Base-by-base conservation (phyloP, 2,797 vertebrate species). In the Rhinella marina region DNA sequence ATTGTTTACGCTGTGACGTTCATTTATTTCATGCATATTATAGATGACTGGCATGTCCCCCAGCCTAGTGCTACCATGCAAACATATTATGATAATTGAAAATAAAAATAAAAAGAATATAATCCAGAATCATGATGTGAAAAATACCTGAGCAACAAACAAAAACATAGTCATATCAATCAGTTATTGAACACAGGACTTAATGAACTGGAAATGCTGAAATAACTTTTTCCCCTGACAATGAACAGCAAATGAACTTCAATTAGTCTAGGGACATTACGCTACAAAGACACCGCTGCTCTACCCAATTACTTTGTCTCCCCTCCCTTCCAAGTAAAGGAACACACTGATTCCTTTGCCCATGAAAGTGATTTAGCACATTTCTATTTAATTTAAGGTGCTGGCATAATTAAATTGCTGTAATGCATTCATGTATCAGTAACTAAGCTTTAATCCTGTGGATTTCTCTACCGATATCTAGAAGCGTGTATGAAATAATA, bases 361-460 rank as follows among this genome's bases (percentile, higher is more conserved):
- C 75, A 86, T 85, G 86, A 84, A n/a, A 56, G 80, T 66, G 87
- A 90, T 90, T 84, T 84, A 88, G 54, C 62, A 41, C 86, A 87
- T 23, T 56, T 62, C 54, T 0, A 75, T 86, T 81, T 80, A 80
- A 89, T 90, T 88, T 82, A 78, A 88, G 4, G 11, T 16, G 61
- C 57, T 85, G 59, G 52, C 75, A 86, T 86, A 91, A 90, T 86
- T 86, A 88, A 91, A 81, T 27, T 27, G 77, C 82, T 82, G 70
- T 62, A 86, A 73, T 84, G 79, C 14, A 81, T 64, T 75, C 0
- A 8, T 56, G 56, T 89, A 56, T 76, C 85, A 73, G 77, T 54
- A 80, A 6, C 1, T 0, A 61, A 90, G 75, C 50, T 66, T 0
- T 1, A 56, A 90, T 82, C 76, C 76, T 79, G 72, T 75, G 10